Base-by-base conservation (phyloP, 2,888 invertebrate genomes). In the Metalampra italica region DNA sequence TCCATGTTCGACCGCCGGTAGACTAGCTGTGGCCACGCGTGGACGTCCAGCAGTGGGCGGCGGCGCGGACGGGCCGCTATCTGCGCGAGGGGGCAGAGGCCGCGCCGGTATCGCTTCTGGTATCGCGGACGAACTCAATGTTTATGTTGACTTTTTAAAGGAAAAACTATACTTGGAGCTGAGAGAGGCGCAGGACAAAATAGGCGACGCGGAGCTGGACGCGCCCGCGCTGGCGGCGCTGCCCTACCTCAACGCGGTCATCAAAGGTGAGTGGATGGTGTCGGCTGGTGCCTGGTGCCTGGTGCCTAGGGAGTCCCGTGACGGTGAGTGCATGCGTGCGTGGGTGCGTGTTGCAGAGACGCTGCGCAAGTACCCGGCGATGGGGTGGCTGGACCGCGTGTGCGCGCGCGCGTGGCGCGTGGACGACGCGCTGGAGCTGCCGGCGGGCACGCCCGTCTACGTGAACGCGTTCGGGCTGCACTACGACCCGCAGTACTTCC, bases 401-500 rank as follows among this genome's bases (percentile, higher is more conserved):
- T 58, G 75, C 0, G 29, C 49, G 0, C 48, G 49, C 0, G 68
- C 75, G 15, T 82, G 79, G 47, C 43, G 54, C 11, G 50, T 82
- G 0, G 66, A 75, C 37, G 79, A 78, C 0, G 55, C 66, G 0
- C 51, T 81, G 2, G 75, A 71, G 0, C 66, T 81, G 1, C 57
- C 62, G 0, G 69, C 70, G 0, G 73, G 76, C 0, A 79, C 74
- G 0, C 63, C 68, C 0, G 54, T 75, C 0, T 71, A 67, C 43
- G 55, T 74, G 0, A 72, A 72, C 49, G 59, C 51, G 0, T 50
- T 64, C 0, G 75, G 72, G n/a, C 66, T 75, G 60, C 76, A 75
- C 29, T 58, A 60, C 34, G 90, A 91, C 59, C 80, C 88, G 0
- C 67, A 84, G 13, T 85, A 81, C 60, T 92, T 74, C 61, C 83